These are phyloP conservation scores for Forficula auricularia DNA, from an alignment of 1,140 invertebrate species.

Conservation along the genomic window DNA sequence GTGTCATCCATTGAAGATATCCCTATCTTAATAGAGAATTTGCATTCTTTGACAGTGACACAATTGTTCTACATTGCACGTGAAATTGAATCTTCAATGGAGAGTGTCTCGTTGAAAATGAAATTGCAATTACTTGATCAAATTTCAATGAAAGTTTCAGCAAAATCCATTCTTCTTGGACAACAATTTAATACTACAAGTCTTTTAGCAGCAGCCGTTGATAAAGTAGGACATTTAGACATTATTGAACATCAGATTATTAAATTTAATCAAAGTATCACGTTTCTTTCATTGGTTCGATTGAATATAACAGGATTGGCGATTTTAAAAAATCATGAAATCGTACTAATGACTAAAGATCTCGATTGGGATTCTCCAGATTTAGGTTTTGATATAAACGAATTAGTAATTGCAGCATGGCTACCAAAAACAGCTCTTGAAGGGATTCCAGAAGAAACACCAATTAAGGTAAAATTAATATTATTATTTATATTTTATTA, in stretches of 20 bases:
- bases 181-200: neutral
- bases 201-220: conserved; percentile 11
- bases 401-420: conserved; percentile 34
- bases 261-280: conserved; percentile 28
- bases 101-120: too few relatives aligned
- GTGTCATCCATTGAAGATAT: conserved; percentile 4
- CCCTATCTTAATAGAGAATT: neutral
- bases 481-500: too few relatives aligned
- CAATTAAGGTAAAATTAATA: conserved; percentile 16
- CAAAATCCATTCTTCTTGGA: conserved; percentile 16
- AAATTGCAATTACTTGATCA: too few relatives aligned
- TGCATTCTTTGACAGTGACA: conserved; percentile 19
- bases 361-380: conserved; percentile 27
- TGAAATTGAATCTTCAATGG: conserved; percentile 19
- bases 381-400: conserved; percentile 26
- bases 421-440: conserved; percentile 27
- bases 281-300: conserved; percentile 30
- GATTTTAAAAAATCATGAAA: conserved; percentile 21
- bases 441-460: conserved; percentile 11
- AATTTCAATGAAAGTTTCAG: conserved; percentile 25
- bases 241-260: conserved; percentile 20
- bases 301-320: conserved; percentile 37
- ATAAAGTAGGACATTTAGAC: too few relatives aligned
- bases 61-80: conserved; percentile 33
- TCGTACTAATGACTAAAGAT: conserved; percentile 27